Evolutionary conservation across 1,140 invertebrate species (phyloP).

Genomic region (Mycetomoellerius zeteki): DNA sequence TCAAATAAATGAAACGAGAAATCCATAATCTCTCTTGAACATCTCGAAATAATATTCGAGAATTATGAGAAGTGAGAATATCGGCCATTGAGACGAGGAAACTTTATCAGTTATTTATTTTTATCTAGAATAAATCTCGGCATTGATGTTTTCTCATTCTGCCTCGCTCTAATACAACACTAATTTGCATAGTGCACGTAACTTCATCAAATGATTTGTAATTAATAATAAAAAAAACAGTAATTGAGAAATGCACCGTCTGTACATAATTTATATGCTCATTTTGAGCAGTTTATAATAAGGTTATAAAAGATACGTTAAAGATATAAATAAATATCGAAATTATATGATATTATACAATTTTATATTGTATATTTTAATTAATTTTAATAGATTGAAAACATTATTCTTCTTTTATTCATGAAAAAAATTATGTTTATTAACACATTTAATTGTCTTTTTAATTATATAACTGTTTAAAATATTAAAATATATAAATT

Average conservation of each 20-base stretch:
- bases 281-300: background rate
- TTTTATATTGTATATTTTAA: background rate
- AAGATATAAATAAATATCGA: background rate
- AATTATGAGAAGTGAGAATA: no score
- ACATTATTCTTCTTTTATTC: background rate
- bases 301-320: background rate
- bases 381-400: background rate
- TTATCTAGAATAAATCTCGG: no score
- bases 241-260: background rate
- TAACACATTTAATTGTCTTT: background rate
- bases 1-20: no score
- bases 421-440: background rate
- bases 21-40: no score
- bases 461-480: background rate
- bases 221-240: conserved; percentile 18
- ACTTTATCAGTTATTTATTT: no score
- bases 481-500: background rate
- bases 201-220: background rate
- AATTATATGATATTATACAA: background rate
- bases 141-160: no score
- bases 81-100: no score
- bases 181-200: background rate
- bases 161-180: no score
- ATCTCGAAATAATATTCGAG: no score
- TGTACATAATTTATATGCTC: background rate